These are phyloP conservation scores for Columba janthina DNA, from an alignment of 2,113 vertebrate species.

Conservation along the genomic window DNA sequence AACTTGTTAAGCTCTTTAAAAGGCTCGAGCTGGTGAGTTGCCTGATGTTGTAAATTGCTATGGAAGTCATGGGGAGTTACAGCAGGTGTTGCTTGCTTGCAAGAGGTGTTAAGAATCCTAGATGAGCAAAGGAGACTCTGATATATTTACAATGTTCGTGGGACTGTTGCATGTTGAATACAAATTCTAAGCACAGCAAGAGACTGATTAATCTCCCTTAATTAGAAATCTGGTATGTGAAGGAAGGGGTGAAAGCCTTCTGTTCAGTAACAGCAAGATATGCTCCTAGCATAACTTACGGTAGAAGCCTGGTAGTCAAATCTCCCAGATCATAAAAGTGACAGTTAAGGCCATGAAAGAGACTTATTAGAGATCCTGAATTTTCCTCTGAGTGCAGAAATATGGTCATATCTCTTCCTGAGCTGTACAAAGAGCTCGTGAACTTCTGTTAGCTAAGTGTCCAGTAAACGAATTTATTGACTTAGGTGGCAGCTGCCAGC, in stretches of 20 bases:
- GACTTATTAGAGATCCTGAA: not conserved
- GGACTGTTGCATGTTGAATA: not conserved
- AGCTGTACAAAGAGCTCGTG: constrained; percentile 12
- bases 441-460: constrained; percentile 16
- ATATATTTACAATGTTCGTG: not conserved
- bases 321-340: not conserved
- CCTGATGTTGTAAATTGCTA: not conserved
- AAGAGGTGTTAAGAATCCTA: not conserved
- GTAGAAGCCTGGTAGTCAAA: not conserved
- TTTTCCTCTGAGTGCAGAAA: constrained; percentile 39
- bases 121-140: not conserved
- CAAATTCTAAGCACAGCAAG: not conserved
- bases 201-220: constrained; percentile 53
- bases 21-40: not conserved
- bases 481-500: not conserved
- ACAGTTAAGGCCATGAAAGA: not conserved
- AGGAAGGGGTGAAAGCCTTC: not conserved
- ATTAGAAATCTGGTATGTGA: constrained; percentile 20
- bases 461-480: not conserved
- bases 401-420: not conserved
- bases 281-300: not conserved
- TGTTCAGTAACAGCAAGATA: not conserved
- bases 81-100: not conserved
- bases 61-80: not conserved
- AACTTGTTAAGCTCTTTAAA: constrained; percentile 34